Conservation (phyloP, 2,888 invertebrate genomes). For the Drosophila histrio region DNA sequence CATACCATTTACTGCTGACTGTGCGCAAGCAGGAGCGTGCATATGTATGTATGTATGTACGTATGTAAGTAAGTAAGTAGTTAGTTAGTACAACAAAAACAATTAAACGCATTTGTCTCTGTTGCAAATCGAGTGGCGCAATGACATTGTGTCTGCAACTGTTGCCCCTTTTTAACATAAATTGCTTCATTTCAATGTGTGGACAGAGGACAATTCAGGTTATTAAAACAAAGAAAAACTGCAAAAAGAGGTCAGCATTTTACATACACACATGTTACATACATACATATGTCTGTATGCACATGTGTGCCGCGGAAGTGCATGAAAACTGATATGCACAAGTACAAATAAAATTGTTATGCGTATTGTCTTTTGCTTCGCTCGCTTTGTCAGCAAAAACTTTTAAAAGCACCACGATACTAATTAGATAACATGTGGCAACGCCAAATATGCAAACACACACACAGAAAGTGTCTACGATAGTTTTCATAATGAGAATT, state of each 20-base stretch:
- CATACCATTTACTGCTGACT: slow-evolving; percentile 14
- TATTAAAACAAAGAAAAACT: slow-evolving; percentile 29
- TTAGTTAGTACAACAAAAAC: slow-evolving; percentile 18
- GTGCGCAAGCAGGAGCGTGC: background rate
- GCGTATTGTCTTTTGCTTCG: background rate
- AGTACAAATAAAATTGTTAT: slow-evolving; percentile 9
- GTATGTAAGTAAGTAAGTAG: background rate
- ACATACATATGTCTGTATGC: background rate
- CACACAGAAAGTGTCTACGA: background rate
- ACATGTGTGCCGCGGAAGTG: slow-evolving; percentile 28
- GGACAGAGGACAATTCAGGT: slow-evolving; percentile 33
- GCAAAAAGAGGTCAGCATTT: slow-evolving; percentile 44
- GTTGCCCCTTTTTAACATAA: slow-evolving; percentile 20
- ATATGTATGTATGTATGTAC: background rate
- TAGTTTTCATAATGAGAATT: slow-evolving; percentile 16
- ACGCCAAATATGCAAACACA: slow-evolving; percentile 3
- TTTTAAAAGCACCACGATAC: slow-evolving; percentile 13
- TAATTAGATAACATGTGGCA: slow-evolving; percentile 60
- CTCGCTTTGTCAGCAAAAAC: slow-evolving; percentile 14
- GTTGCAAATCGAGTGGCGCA: slow-evolving; percentile 33
- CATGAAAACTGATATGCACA: slow-evolving; percentile 40
- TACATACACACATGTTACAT: slow-evolving; percentile 1
- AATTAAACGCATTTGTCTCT: slow-evolving; percentile 30
- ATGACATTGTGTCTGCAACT: slow-evolving; percentile 17
- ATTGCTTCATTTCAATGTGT: slow-evolving; percentile 20